Evolutionary conservation across 2,113 vertebrate genomes (phyloP).

Genomic region (Odobenus rosmarus): DNA sequence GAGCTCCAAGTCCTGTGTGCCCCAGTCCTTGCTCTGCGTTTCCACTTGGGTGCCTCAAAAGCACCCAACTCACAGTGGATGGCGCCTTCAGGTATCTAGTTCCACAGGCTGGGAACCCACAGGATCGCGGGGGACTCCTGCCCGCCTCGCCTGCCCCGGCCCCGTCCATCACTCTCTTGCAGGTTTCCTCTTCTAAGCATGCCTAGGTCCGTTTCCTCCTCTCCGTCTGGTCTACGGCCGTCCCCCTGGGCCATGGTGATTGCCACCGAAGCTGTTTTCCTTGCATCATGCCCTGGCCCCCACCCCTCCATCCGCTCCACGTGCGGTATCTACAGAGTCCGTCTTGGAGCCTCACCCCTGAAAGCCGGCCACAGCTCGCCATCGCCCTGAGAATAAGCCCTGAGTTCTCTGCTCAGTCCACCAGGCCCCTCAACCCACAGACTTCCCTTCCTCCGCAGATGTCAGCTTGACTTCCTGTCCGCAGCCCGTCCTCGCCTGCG

Average conservation of each 20-base stretch:
- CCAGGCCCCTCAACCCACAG: not conserved
- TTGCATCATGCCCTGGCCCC: not conserved
- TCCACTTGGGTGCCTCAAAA: not conserved
- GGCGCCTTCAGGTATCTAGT: not conserved
- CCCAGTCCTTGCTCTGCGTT: not conserved
- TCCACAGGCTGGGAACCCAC: too few species aligned
- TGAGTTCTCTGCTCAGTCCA: too few species aligned
- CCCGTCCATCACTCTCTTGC: fast-evolving
- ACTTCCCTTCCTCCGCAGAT: not conserved
- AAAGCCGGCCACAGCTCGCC: not conserved
- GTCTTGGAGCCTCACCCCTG: not conserved
- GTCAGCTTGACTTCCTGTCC: too few species aligned
- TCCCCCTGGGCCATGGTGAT: not conserved
- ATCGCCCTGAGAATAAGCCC: not conserved
- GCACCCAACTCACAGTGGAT: fast-evolving
- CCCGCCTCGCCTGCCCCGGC: fast-evolving
- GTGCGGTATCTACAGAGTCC: not conserved
- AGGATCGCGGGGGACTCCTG: not conserved
- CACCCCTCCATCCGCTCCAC: not conserved
- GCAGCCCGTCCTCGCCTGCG: not conserved
- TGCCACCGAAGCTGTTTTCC: not conserved
- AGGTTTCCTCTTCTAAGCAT: not conserved
- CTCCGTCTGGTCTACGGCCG: not conserved
- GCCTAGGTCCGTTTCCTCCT: not conserved
- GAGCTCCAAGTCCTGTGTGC: not conserved